Base-by-base conservation (phyloP, 2,888 invertebrate genomes). In the Ecliptopera silaceata region DNA sequence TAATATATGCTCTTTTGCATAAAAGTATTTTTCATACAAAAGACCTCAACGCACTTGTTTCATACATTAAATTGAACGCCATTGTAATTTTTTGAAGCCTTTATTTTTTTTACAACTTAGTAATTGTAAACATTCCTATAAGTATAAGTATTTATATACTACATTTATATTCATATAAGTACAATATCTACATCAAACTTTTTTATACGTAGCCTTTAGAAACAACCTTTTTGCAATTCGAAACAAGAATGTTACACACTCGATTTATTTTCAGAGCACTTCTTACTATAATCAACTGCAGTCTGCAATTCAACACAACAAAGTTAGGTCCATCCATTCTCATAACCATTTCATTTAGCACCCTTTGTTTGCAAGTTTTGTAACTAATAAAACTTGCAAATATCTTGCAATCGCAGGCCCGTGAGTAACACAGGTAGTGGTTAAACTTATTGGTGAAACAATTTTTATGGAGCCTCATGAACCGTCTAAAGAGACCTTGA, bases 281-380 rank as follows among this genome's bases (percentile, higher is more conserved):
- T 46, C 31, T 48, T 48, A 22, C 20, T 31, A 26, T 18, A 32
- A 31, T 38, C 42, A 5, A 29, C 43, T 53, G 18, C 32, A 44
- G 42, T 36, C 26, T 26, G 26, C 26, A n/a, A 29, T 32, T 29
- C 20, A 12, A 39, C 15, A 53, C 56, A 54, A 61, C 61, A 61
- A 47, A 53, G 56, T 57, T 17, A 36, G 11, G 11, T 4, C 47
- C 49, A 39, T 47, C 36, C 5, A 36, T 36, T 53, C 13, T 39
- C 34, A 29, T 45, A 49, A 44, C 43, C 49, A 46, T 38, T 55
- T 55, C 44, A 61, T 61, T 62, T 60, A 66, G 58, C 41, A 54
- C 57, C 62, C 51, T 50, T 66, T 65, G 61, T 66, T 59, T 45
- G 26, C 4, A 15, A 38, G 62, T 60, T 66, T 59, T 44, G 26